Percentiles rank a stretch among this genome's conserved stretches.
These are phyloP conservation scores for Poeciliopsis prolifica DNA, from an alignment of 2,113 vertebrate genomes.

Conservation along the genomic window DNA sequence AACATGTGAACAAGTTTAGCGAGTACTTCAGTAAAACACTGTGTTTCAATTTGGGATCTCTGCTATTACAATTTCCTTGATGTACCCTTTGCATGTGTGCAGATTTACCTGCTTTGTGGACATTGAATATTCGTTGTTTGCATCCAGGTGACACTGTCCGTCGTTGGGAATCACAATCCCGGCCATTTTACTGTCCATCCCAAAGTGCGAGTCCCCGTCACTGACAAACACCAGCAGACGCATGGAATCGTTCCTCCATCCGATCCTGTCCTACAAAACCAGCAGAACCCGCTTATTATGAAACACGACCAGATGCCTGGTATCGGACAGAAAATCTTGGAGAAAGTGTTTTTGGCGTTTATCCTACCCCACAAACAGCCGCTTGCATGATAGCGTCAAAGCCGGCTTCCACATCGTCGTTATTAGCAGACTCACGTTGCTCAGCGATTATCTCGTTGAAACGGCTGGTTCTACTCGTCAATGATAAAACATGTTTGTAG, in stretches of 20 bases:
- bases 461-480: conserved; percentile 87
- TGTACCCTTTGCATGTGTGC: not conserved
- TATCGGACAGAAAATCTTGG: not conserved
- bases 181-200: conserved; percentile 98
- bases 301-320: not conserved
- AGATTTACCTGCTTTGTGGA: conserved; percentile 85
- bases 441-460: conserved; percentile 91
- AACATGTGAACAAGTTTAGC: not conserved
- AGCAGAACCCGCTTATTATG: not conserved
- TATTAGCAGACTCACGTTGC: conserved; percentile 91
- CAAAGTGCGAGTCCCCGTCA: conserved; percentile 96
- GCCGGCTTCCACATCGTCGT: conserved; percentile 90
- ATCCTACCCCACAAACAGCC: conserved; percentile 92
- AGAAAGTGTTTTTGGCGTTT: not conserved
- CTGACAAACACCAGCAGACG: conserved; percentile 96
- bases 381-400: conserved; percentile 98
- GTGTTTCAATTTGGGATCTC: not conserved
- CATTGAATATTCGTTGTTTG: conserved; percentile 93
- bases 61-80: not conserved
- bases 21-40: not conserved
- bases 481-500: conserved; percentile 90
- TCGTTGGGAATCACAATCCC: conserved; percentile 98
- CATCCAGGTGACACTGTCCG: conserved; percentile 93
- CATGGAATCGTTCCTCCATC: conserved; percentile 96
- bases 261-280: conserved; percentile 90